Percentiles rank a stretch among this genome's conserved stretches.
Conservation (phyloP, 2,888 invertebrate genomes). For the Ophion ellenae region DNA sequence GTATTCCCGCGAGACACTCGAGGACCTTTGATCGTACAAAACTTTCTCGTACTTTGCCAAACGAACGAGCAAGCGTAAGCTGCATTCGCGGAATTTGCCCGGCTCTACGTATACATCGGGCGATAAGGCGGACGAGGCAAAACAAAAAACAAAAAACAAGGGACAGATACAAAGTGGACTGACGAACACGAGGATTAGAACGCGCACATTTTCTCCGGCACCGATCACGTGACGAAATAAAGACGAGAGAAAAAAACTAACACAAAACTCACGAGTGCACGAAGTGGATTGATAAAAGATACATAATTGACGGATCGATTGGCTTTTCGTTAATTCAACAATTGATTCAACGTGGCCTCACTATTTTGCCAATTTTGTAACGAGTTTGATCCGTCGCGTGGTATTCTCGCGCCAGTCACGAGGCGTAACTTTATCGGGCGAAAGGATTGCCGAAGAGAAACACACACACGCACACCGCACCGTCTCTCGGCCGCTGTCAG, state of each 20-base stretch:
- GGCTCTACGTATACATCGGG: too few species aligned
- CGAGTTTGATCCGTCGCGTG: not conserved
- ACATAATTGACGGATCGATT: conserved; percentile 14
- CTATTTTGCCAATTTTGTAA: not conserved
- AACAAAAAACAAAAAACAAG: not conserved
- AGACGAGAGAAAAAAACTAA: not conserved
- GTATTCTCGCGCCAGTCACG: conserved; percentile 1
- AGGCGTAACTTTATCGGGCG: conserved; percentile 11
- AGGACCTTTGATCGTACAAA: too few species aligned
- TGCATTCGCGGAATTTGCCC: too few species aligned
- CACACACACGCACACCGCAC: conserved; percentile 71
- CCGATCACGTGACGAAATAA: conserved; percentile 30
- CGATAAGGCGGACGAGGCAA: too few species aligned
- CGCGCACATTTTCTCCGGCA: conserved; percentile 45
- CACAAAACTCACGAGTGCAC: conserved; percentile 36
- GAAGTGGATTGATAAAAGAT: conserved; percentile 1
- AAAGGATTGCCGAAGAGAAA: conserved; percentile 32
- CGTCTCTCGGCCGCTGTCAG: conserved; percentile 82
- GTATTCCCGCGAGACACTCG: conserved; percentile 1
- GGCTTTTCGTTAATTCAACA: not conserved
- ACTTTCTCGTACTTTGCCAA: too few species aligned
- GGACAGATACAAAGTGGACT: conserved; percentile 9
- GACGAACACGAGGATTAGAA: conserved; percentile 1
- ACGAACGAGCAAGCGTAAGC: too few species aligned
- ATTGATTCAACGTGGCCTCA: not conserved